Conservation (phyloP, 2,888 invertebrate genomes). For the Metalampra italica region DNA sequence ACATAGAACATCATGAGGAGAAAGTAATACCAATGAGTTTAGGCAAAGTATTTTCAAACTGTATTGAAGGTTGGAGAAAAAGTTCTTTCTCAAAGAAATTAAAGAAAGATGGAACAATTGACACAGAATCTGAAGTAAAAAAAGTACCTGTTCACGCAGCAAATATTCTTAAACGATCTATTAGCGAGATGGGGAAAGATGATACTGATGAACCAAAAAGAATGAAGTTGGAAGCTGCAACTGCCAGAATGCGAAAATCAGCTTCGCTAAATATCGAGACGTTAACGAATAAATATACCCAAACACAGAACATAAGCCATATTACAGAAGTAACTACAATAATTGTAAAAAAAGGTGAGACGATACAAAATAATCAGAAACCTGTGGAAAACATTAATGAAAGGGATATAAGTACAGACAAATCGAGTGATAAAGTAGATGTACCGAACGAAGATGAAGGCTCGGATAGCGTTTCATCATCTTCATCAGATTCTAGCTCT, state of each 20-base stretch:
- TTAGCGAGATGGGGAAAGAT: slow-evolving; percentile 69
- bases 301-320: slow-evolving; percentile 9
- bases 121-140: slow-evolving; percentile 41
- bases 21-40: slow-evolving; percentile 80
- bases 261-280: slow-evolving; percentile 58
- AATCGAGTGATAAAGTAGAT: slow-evolving; percentile 17
- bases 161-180: slow-evolving; percentile 66
- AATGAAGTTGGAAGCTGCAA: slow-evolving; percentile 60
- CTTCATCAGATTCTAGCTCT: slow-evolving; percentile 76
- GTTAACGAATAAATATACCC: slow-evolving; percentile 32
- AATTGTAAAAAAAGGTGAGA: slow-evolving; percentile 14
- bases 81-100: slow-evolving; percentile 60
- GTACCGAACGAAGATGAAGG: slow-evolving; percentile 53
- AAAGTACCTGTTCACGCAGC: slow-evolving; percentile 55
- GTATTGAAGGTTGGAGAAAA: slow-evolving; percentile 70
- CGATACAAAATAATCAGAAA: slow-evolving; percentile 6
- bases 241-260: slow-evolving; percentile 65
- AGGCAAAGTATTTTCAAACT: slow-evolving; percentile 79
- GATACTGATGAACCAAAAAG: slow-evolving; percentile 60
- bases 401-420: slow-evolving; percentile 20
- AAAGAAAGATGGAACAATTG: slow-evolving; percentile 44
- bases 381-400: slow-evolving; percentile 17
- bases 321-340: slow-evolving; percentile 18
- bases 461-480: slow-evolving; percentile 58
- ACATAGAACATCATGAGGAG: slow-evolving; percentile 86